Evolutionary conservation across 1,140 invertebrate species (phyloP).

Genomic region (Procambarus clarkii): DNA sequence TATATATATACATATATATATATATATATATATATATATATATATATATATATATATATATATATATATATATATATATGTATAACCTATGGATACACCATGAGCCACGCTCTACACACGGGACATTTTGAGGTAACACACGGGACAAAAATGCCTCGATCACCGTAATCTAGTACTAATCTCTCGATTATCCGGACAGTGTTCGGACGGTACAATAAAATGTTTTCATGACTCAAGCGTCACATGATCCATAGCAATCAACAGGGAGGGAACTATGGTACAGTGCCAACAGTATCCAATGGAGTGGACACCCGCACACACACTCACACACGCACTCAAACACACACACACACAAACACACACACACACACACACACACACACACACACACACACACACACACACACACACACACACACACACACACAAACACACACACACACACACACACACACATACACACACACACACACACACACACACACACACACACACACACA

Average conservation of each 20-base stretch:
- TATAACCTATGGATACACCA: neutral
- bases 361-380: too few species aligned
- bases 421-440: too few species aligned
- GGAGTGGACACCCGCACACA: too few species aligned
- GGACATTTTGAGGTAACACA: neutral
- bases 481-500: neutral
- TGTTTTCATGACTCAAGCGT: neutral
- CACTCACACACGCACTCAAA: too few species aligned
- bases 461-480: too few species aligned
- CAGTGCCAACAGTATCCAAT: too few species aligned
- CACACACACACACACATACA: too few species aligned
- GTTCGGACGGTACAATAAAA: neutral
- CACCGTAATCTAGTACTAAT: neutral
- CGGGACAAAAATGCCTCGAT: neutral
- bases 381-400: too few species aligned
- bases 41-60: constrained; percentile 10
- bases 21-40: constrained; percentile 11
- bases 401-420: neutral
- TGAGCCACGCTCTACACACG: neutral
- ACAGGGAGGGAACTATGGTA: too few species aligned
- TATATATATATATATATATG: constrained; percentile 37
- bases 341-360: too few species aligned
- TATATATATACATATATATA: too few species aligned
- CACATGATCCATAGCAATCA: neutral
- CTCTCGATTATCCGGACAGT: neutral